Conservation (phyloP, 2,113 vertebrate species). For the Vombatus ursinus region DNA sequence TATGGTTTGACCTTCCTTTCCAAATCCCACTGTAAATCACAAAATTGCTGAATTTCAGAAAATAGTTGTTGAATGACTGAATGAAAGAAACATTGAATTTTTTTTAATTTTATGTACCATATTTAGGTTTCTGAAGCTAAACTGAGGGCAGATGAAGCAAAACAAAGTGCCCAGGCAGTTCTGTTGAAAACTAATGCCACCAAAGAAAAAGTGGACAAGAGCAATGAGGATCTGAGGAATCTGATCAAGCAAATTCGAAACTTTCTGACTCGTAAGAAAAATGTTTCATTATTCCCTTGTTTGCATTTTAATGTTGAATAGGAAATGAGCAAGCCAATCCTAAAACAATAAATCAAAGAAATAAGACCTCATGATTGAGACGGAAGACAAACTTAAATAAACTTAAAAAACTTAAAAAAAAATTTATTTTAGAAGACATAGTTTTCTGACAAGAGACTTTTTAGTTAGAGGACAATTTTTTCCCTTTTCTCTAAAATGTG, state of each 20-base stretch:
- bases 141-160: slow-evolving; percentile 92
- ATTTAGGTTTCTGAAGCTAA: slow-evolving; percentile 94
- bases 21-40: not conserved
- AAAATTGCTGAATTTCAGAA: not conserved
- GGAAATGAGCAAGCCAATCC: not conserved
- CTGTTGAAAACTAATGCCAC: slow-evolving; percentile 93
- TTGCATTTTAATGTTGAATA: not conserved
- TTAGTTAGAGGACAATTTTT: slow-evolving; percentile 3
- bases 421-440: slow-evolving; percentile 1
- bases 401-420: no score
- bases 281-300: not conserved
- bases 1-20: not conserved
- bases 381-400: not conserved
- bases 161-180: slow-evolving; percentile 91
- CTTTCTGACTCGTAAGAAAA: slow-evolving; percentile 92
- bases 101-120: slow-evolving; percentile 27
- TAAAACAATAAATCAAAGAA: not conserved
- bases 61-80: not conserved
- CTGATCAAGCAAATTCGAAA: slow-evolving; percentile 96
- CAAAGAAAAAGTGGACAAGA: slow-evolving; percentile 91
- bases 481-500: slow-evolving; percentile 2
- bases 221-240: slow-evolving; percentile 93
- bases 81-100: slow-evolving; percentile 3
- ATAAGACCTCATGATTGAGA: not conserved
- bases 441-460: slow-evolving; percentile 18